Base-by-base conservation (phyloP, 2,113 vertebrate genomes). In the Crotalus horridus region DNA sequence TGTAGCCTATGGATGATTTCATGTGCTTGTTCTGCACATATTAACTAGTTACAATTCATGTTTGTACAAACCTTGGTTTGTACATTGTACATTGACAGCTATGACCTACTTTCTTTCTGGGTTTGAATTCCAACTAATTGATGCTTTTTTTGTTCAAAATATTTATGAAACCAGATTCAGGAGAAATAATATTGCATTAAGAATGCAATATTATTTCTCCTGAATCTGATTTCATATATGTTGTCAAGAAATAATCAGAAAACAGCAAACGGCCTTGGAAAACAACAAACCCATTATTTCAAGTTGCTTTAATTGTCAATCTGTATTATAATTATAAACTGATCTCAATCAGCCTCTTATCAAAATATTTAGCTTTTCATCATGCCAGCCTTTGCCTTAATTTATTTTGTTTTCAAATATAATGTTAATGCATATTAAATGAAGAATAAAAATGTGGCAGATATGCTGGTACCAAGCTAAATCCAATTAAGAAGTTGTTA, bases 391-490 rank as follows among this genome's bases (percentile, higher is more conserved):
- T 43, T 64, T 89, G 58, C 5, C 58, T 26, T 46, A 89, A 61
- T 24, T 89, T 21, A 8, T 64, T 26, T 48, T 61, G 46, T 61
- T 93, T 43, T 59, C 56, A 58, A 46, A 26, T 24, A 23, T 39
- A 89, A 58, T 1, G 9, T 59, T 23, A 55, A 46, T 10, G 64
- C 85, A 90, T 94, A 95, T 92, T 88, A 94, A 93, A 89, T 93
- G 95, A 88, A 88, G 51, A 54, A 7, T 55, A 88, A 88, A 88
- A 88, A 20, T 33, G 51, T 55, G 29, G 53, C 87, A 88, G 33
- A 88, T 88, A 55, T 33, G 11, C 53, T 88, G 51, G 51, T n/a
- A 88, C 29, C 26, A 88, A 54, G 15, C 51, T 33, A 7, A 5
- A 55, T 6, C 26, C 17, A 54, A 86, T 86, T 86, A 86, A 61